Conservation (phyloP, 2,888 invertebrate genomes). For the Bibio marci region DNA sequence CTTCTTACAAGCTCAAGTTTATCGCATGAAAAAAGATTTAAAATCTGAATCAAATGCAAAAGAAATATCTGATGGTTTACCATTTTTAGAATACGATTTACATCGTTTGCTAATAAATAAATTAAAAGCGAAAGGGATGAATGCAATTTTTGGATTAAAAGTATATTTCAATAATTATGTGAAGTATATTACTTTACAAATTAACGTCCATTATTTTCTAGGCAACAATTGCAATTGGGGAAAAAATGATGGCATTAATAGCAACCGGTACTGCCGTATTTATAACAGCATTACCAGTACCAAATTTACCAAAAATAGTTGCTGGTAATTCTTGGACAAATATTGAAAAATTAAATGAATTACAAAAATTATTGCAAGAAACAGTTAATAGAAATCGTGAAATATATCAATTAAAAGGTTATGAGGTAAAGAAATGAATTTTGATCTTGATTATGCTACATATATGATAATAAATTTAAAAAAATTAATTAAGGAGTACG, state of each 20-base stretch:
- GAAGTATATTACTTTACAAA: too few species aligned
- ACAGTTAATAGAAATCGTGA: constrained; percentile 56
- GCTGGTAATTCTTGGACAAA: constrained; percentile 47
- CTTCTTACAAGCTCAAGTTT: constrained; percentile 56
- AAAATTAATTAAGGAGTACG: constrained; percentile 20
- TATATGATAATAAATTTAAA: background rate
- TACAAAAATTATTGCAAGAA: constrained; percentile 51
- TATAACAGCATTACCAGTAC: constrained; percentile 59
- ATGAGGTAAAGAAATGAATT: constrained; percentile 4
- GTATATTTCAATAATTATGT: constrained; percentile 24
- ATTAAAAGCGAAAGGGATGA: constrained; percentile 85
- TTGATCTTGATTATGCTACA: constrained; percentile 2
- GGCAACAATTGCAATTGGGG: constrained; percentile 68
- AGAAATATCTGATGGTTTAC: constrained; percentile 87
- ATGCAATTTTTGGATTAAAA: constrained; percentile 77
- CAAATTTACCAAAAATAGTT: constrained; percentile 52
- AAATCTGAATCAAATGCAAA: constrained; percentile 75
- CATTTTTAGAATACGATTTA: constrained; percentile 90
- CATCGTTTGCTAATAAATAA: constrained; percentile 83
- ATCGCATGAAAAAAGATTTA: constrained; percentile 58
- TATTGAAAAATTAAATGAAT: constrained; percentile 42
- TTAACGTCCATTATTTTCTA: too few species aligned
- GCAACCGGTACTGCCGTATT: constrained; percentile 78
- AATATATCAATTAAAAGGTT: constrained; percentile 42
- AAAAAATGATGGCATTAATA: constrained; percentile 70